Evolutionary conservation across 2,797 vertebrate species (phyloP), one percentile per base, ranked within the genome.

Genomic region (Neopelma chrysocephalum): DNA sequence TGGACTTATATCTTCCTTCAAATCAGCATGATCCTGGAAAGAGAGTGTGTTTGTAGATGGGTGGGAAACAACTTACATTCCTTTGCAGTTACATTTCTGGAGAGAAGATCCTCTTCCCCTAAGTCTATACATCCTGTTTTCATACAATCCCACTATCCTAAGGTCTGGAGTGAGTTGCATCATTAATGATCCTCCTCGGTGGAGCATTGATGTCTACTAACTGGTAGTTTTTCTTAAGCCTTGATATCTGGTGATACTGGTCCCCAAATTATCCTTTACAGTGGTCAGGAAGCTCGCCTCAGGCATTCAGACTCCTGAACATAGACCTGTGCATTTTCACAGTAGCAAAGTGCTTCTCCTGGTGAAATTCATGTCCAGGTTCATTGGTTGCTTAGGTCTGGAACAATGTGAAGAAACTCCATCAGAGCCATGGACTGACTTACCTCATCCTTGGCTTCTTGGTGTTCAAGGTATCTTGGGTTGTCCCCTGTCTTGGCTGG

Each of bases 361-460:
- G 40, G 19, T 73, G 42, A 82, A 62, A 48, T 54, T 48, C 1
- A n/a, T 58, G 60, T 51, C 13, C 27, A 29, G 11, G 22, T 56
- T 34, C 18, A 12, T 27, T 5, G 21, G 27, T n/a, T 66, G 17
- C 58, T 84, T 65, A 58, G 29, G 16, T 36, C 29, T 48, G 53
- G 56, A 48, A 15, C 10, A 58, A 26, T 11, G 21, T 66, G 50
- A 65, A 16, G 48, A 57, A 87, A 27, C 4, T 45, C 34, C 19
- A 26, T 66, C 36, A 60, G 9, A 88, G 5, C 22, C 0, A 0
- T 18, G 7, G 23, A 4, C 14, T 47, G 25, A 11, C 48, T 82
- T 85, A 73, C 43, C 18, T 87, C 9, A 48, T 61, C n/a, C 64
- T 83, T 78, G 60, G 16, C 20, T 68, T 90, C 34, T 61, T 48